Percentiles rank a stretch among this genome's conserved stretches.
These are phyloP conservation scores for Coreoperca whiteheadi DNA, from an alignment of 2,113 vertebrate species.

Conservation along the genomic window DNA sequence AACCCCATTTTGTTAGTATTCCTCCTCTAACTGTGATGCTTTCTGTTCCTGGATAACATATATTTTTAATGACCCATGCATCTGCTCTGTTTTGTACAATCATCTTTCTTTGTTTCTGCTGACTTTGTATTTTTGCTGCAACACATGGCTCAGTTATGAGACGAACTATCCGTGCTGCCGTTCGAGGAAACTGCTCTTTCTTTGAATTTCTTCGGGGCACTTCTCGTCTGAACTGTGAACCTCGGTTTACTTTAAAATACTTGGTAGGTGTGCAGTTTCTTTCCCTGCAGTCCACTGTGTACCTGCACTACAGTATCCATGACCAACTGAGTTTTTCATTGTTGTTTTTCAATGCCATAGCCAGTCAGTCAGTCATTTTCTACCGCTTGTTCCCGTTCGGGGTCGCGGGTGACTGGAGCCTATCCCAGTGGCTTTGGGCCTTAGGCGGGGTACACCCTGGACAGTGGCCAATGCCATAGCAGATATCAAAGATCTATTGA, in stretches of 20 bases:
- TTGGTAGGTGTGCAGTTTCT: background rate
- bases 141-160: conserved; percentile 44
- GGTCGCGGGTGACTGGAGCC: no score
- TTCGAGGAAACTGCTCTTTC: conserved; percentile 34
- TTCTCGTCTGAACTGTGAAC: background rate
- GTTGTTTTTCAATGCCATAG: conserved; percentile 11
- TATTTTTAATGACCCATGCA: conserved; percentile 34
- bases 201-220: conserved; percentile 8
- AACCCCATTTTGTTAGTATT: background rate
- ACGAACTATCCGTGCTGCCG: conserved; percentile 28
- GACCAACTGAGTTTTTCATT: background rate
- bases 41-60: conserved; percentile 31
- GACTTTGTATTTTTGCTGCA: conserved; percentile 25
- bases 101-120: conserved; percentile 51
- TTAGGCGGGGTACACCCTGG: no score
- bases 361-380: no score
- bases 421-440: no score
- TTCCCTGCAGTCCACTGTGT: background rate
- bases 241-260: background rate
- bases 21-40: background rate
- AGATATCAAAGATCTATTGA: conserved; percentile 18
- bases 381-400: no score
- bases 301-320: background rate
- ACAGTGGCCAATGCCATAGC: background rate
- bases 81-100: conserved; percentile 52